Base-by-base conservation (phyloP, 1,140 invertebrate genomes). In the Leptopilina boulardi region DNA sequence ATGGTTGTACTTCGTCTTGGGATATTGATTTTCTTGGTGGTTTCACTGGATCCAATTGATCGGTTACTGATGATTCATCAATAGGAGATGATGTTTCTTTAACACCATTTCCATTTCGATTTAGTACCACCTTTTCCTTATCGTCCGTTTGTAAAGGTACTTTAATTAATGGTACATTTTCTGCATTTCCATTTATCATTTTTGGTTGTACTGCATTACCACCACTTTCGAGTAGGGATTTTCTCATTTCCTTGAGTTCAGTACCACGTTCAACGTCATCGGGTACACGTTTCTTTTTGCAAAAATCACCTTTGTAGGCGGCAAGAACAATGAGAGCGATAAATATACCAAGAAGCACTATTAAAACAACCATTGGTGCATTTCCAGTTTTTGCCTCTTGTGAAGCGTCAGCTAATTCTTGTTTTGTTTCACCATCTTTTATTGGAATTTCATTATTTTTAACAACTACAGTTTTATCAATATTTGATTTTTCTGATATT, bases 281-380 rank as follows among this genome's bases (percentile, higher is more conserved):
- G 0, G 87, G 78, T 66, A 91, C 89, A 5, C 87, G 80, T 70
- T 87, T 87, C 30, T 85, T 89, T 11, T 78, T 77, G 51, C 90
- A 91, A 6, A 91, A 89, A 18, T 90, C 86, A 3, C 90, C 88
- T 70, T 89, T 91, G 76, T 90, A 91, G 0, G 89, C 89, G 0
- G 89, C 90, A 18, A 90, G 86, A 1, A 81, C 87, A n/a, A 91
- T 87, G 3, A 91, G 70, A 15, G 73, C 83, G 0, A 81, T 86
- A 5, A 91, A 78, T 18, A 91, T 84, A 8, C 76, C 83, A 3
- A 91, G 70, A 9, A 91, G 76, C 11, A 77, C 78, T 0, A 84
- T 87, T 0, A 91, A 75, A 0, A 91, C 89, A 0, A 90, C 75
- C 74, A 91, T 91, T 0, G 90, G 91, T 0, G 89, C 90, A 84